phyloP scores from a whole-genome alignment of 92 coral and sea anemone genomes.

The Zoanthus sansibaricus region DNA sequence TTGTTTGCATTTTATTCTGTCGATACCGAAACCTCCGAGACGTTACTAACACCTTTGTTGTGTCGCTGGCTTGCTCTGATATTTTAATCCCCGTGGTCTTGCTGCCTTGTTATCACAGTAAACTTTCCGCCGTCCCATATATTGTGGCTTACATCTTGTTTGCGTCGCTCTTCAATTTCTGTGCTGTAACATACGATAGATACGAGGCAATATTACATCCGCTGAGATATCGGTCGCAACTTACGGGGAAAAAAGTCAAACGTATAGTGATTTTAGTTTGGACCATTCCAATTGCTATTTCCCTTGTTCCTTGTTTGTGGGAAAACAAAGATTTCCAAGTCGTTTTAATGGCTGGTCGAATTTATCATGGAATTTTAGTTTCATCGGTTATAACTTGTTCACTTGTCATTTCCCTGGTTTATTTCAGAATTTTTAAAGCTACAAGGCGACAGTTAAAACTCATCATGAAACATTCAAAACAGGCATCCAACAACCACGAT shows the following conservation, averaged over 20 bases:
- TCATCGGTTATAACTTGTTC: conserved; percentile 68
- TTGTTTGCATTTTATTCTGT: conserved; percentile 81
- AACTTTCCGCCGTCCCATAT: conserved; percentile 69
- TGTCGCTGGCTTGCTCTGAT: conserved; percentile 89
- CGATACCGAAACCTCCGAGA: conserved; percentile 75
- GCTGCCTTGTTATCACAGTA: conserved; percentile 78
- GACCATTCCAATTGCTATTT: conserved; percentile 73
- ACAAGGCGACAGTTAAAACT: conserved; percentile 81
- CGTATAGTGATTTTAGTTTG: conserved; percentile 73
- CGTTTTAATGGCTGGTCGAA: conserved; percentile 56
- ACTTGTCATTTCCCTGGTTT: conserved; percentile 71
- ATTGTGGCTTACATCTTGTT: conserved; percentile 89
- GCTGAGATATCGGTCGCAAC: conserved; percentile 71
- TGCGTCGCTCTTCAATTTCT: conserved; percentile 90
- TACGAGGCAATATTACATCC: conserved; percentile 87
- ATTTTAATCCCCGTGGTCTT: conserved; percentile 81
- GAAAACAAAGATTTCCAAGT: conserved; percentile 51
- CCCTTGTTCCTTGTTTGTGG: conserved; percentile 84
- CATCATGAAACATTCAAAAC: conserved; percentile 54
- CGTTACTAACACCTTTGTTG: conserved; percentile 89
- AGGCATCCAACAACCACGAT: neutral
- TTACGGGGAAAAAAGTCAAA: conserved; percentile 76
- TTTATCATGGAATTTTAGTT: conserved; percentile 81
- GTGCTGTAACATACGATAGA: conserved; percentile 94
- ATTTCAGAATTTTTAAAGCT: conserved; percentile 76